phyloP scores from a whole-genome alignment of 1,140 invertebrate genomes.

The Lepidurus apus region DNA sequence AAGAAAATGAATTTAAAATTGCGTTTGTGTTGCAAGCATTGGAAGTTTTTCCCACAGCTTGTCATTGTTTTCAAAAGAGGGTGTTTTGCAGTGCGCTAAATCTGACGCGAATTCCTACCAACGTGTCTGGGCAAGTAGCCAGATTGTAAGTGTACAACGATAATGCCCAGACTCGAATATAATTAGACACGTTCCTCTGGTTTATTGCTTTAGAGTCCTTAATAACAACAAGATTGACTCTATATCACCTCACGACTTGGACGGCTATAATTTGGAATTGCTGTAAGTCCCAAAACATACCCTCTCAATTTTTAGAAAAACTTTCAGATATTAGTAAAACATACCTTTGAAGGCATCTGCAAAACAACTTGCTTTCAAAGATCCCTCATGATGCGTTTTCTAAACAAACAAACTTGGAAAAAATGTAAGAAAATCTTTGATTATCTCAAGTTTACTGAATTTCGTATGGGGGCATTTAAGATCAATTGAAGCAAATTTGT shows the following conservation, averaged over 20 bases:
- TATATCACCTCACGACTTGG: conserved; percentile 38
- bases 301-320: neutral
- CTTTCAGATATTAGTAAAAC: neutral
- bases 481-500: conserved; percentile 18
- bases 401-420: conserved; percentile 34
- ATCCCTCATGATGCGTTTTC: conserved; percentile 37
- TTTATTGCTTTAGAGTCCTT: conserved; percentile 37
- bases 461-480: neutral
- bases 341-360: conserved; percentile 38
- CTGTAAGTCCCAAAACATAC: conserved; percentile 38
- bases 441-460: neutral
- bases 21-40: neutral
- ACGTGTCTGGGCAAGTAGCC: neutral
- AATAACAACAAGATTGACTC: conserved; percentile 37
- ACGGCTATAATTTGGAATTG: conserved; percentile 37
- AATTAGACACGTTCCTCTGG: conserved; percentile 14
- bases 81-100: conserved; percentile 1
- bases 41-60: neutral
- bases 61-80: neutral
- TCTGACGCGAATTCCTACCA: conserved; percentile 4
- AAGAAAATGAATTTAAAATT: neutral
- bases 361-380: conserved; percentile 38
- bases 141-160: conserved; percentile 6
- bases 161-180: neutral
- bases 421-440: conserved; percentile 37